Conservation (phyloP, 37 sponge, comb jelly and placozoan genomes). For the Beroe ovata region DNA sequence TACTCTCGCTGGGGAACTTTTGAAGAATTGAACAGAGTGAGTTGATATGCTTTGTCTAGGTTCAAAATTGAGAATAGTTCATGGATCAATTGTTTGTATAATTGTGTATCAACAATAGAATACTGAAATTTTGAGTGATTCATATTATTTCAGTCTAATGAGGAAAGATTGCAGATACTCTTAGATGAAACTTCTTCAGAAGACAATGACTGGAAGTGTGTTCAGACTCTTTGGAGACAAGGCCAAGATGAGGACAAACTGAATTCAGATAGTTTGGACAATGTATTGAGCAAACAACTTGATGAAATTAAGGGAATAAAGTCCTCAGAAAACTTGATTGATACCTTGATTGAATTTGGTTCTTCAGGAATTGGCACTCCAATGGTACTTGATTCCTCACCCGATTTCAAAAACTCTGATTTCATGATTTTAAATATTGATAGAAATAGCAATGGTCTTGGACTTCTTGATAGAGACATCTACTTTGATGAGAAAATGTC, state of each 20-base stretch:
- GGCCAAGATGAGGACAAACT: slow-evolving; percentile 25
- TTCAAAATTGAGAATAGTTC: no score
- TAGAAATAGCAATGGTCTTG: slow-evolving; percentile 11
- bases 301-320: not conserved
- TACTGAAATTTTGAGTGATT: not conserved
- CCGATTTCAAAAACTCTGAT: slow-evolving; percentile 40
- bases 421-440: slow-evolving; percentile 31
- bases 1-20: slow-evolving; percentile 52
- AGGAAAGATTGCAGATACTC: not conserved
- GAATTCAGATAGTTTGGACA: not conserved
- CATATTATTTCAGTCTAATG: slow-evolving; percentile 42
- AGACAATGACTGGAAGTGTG: not conserved
- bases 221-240: slow-evolving; percentile 28
- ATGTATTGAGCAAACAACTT: not conserved
- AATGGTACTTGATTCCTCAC: not conserved
- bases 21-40: slow-evolving; percentile 11
- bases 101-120: no score
- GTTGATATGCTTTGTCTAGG: not conserved
- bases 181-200: not conserved
- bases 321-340: not conserved
- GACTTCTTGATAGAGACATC: slow-evolving; percentile 43
- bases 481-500: slow-evolving; percentile 45
- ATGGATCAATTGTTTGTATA: no score
- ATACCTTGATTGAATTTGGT: not conserved
- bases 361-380: not conserved